Evolutionary conservation across 2,113 vertebrate species (phyloP), one percentile per base, ranked within the genome.

Genomic region (Perca fluviatilis): DNA sequence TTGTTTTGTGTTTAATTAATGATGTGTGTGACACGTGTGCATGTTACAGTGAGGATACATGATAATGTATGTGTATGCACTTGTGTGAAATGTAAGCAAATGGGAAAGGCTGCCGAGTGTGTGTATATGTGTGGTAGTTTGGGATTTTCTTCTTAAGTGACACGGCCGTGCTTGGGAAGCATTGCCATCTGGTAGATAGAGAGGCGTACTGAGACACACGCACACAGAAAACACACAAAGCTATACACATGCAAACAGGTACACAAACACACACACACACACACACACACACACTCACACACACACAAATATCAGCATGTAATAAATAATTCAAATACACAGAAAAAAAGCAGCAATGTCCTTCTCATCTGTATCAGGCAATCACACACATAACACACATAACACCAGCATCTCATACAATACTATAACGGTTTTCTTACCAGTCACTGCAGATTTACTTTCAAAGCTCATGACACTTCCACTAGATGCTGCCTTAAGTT

Each of bases 131-230:
- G 60, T 80, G 80, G 80, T 14, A 40, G 6, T 46, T 13, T 66
- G 69, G 88, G 88, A 93, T 91, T 92, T 89, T 85, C 33, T 77
- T 74, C 90, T 91, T 92, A 90, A 91, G 85, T 85, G 86, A 88
- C 77, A 78, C 74, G 60, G 53, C 60, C 25, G 6, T 87, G 89
- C 94, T 92, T 89, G 89, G 81, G 70, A 89, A 73, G 54, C 64
- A 72, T 33, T 74, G 77, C 88, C 93, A 92, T 93, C 91, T 93
- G 92, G 75, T 90, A 74, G 85, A 84, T 73, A 64, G 63, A 74
- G 62, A 77, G 53, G 87, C 71, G 61, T 78, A 82, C 88, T 78
- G 78, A 85, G 74, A 86, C 67, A 71, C 76, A 62, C 0, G 40
- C 58, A 67, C 46, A 71, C 36, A 40, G 8, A 36, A 36, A 40